Evolutionary conservation across 2,113 vertebrate genomes (phyloP), one percentile per base, ranked within the genome.

Genomic region (Sorex fumeus): DNA sequence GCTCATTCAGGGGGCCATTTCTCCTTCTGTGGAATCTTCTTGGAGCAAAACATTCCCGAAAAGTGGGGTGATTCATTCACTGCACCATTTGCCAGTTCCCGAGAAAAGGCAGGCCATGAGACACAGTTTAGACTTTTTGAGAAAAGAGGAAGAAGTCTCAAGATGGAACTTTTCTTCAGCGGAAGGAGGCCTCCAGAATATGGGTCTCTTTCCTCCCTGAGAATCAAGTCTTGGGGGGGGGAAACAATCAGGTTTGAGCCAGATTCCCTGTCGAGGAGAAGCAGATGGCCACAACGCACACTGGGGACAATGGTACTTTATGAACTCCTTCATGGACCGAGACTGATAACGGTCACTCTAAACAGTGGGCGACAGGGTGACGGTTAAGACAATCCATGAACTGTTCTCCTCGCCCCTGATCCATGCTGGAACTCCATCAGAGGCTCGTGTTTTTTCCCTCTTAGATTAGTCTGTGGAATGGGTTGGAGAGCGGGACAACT

Each of bases 11-110:
- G 67, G 79, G 69, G 66, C 62, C 71, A 21, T 69, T 93, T 89
- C 81, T 93, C 91, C 87, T 84, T 45, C 13, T 43, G 27, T 85
- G 47, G 57, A 60, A 60, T 3, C 18, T 53, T 96, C 95, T 90
- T 2, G 0, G 28, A 95, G 87, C 57, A 87, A 90, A 97, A 91
- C 83, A 34, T 93, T 90, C 95, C 94, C 74, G 30, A 93, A 87
- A 87, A 89, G 67, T 64, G 91, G 87, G 77, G 32, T 93, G 94
- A 95, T 96, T 96, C 74, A 95, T 83, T 69, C 79, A 40, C 43
- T 2, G 15, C 62, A 28, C 57, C 36, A 10, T n/a, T 91, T 96
- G 94, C 87, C 87, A 95, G 79, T 78, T 97, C 89, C 69, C 81
- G 95, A 95, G 47, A 87, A 96, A 91, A 95, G 72, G 80, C 90